Conservation (phyloP, 2,888 invertebrate genomes). For the Biston betularia region DNA sequence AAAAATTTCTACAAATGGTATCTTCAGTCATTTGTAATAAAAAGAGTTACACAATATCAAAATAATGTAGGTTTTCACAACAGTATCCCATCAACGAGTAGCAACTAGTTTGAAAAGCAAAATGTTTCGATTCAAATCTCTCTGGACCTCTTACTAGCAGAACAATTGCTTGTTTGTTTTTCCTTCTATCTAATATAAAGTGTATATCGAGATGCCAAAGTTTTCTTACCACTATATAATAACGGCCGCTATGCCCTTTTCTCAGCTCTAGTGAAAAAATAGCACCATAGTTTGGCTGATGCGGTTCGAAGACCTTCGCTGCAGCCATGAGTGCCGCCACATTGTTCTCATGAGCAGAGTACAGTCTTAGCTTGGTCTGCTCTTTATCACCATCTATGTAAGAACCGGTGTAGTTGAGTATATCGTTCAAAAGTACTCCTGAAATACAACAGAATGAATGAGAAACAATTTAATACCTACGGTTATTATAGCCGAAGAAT, state of each 20-base stretch:
- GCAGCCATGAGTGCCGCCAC: constrained; percentile 86
- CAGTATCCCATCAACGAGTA: too few species aligned
- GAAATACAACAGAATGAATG: constrained; percentile 26
- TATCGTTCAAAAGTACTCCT: constrained; percentile 82
- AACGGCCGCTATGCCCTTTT: constrained; percentile 57
- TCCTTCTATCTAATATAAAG: too few species aligned
- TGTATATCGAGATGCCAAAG: neutral
- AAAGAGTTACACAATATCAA: too few species aligned
- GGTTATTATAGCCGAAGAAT: neutral
- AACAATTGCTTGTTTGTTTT: too few species aligned
- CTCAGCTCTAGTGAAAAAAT: constrained; percentile 85
- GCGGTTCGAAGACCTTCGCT: constrained; percentile 82
- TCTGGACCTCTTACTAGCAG: neutral
- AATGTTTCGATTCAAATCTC: too few species aligned
- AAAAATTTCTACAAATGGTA: neutral
- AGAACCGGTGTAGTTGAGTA: constrained; percentile 76
- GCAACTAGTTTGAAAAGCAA: too few species aligned
- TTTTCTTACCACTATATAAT: constrained; percentile 77
- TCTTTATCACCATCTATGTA: constrained; percentile 71
- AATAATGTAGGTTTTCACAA: too few species aligned
- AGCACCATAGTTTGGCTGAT: constrained; percentile 86
- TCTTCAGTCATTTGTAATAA: neutral
- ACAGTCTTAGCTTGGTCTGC: constrained; percentile 77
- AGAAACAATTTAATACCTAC: neutral
- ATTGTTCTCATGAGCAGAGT: constrained; percentile 88